Conservation (phyloP, 2,113 vertebrate species). For the Paramormyrops kingsleyae region DNA sequence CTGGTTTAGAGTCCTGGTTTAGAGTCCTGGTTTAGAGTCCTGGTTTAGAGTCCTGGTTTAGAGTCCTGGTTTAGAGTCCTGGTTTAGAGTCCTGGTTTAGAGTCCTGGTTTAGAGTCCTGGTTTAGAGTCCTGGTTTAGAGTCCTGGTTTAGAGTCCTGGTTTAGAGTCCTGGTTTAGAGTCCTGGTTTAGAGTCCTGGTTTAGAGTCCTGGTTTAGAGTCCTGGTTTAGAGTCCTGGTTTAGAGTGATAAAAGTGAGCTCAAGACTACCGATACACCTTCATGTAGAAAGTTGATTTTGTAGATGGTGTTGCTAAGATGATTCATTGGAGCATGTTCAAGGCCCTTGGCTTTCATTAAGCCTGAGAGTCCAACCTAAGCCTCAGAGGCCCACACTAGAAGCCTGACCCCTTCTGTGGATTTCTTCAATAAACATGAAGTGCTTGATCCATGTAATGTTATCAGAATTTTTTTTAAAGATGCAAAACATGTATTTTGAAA, state of each 20-base stretch:
- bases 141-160: neutral
- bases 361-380: neutral
- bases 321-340: neutral
- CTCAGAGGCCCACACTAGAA: neutral
- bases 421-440: neutral
- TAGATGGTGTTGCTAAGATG: neutral
- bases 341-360: neutral
- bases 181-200: neutral
- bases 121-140: no score
- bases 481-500: neutral
- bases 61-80: neutral
- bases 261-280: neutral
- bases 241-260: neutral
- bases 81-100: no score
- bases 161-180: no score
- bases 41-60: no score
- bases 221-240: neutral
- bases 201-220: neutral
- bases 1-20: no score
- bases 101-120: neutral
- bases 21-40: neutral
- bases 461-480: neutral
- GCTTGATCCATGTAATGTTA: neutral
- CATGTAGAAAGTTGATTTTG: neutral
- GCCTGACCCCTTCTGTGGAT: neutral